Evolutionary conservation across 1,140 invertebrate species (phyloP).

Genomic region (Cydia pomonella): DNA sequence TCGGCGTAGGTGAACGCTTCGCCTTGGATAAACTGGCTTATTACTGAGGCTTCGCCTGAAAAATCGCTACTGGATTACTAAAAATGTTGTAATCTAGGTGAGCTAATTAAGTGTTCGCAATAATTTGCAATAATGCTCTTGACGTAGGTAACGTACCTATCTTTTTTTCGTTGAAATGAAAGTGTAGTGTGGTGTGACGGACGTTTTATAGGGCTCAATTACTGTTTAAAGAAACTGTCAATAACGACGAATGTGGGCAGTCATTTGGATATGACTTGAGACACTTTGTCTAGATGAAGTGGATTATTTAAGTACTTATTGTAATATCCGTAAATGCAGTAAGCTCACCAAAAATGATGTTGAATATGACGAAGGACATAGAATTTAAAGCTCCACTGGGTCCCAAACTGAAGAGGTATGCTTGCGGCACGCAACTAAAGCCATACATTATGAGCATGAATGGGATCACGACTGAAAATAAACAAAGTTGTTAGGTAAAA

Average conservation of each 20-base stretch:
- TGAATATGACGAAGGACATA: constrained; percentile 63
- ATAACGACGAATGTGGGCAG: too few relatives aligned
- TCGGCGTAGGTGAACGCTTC: constrained; percentile 48
- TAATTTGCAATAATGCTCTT: not conserved
- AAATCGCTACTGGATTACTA: constrained; percentile 4
- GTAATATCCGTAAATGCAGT: constrained; percentile 1
- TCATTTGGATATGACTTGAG: too few relatives aligned
- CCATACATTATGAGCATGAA: constrained; percentile 60
- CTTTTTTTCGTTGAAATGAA: too few relatives aligned
- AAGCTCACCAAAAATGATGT: constrained; percentile 65
- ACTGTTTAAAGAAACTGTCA: too few relatives aligned
- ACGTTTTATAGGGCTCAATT: too few relatives aligned
- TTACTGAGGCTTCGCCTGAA: constrained; percentile 62
- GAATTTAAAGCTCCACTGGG: constrained; percentile 56
- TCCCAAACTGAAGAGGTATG: constrained; percentile 66
- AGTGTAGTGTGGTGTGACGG: too few relatives aligned
- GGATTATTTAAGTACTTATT: too few relatives aligned
- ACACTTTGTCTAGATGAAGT: too few relatives aligned
- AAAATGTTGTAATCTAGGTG: not conserved
- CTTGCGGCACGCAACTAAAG: constrained; percentile 61
- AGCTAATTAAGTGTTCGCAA: not conserved
- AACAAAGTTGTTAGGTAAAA: not conserved
- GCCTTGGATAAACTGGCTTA: constrained; percentile 60
- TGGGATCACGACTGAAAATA: constrained; percentile 56
- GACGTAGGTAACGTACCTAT: not conserved